Base-by-base conservation (phyloP, 2,797 vertebrate species). In the Lates japonicus region DNA sequence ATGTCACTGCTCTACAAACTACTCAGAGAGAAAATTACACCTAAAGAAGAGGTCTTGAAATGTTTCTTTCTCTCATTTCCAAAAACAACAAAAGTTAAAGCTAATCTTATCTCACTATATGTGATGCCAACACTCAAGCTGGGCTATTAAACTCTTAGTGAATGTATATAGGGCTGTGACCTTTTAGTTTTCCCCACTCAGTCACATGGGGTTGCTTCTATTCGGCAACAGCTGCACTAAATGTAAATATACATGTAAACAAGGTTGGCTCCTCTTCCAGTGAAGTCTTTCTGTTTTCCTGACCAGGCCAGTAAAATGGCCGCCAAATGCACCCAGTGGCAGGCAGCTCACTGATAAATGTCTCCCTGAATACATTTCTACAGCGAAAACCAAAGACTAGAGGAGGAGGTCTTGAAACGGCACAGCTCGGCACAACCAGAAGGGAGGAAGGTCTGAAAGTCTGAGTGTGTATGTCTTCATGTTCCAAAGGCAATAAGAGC, bases 201-300 rank as follows among this genome's bases (percentile, higher is more conserved):
- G 73, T 79, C 77, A 13, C 93, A 79, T 29, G 88, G 90, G 90
- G 75, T 84, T 81, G 82, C 83, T 86, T 79, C 73, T 73, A 78
- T 92, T 90, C 82, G n/a, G 61, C 85, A 84, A 90, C 91, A 92
- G 83, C 88, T 92, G 92, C 85, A 93, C 91, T 90, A 92, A 91
- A 94, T 93, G 93, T 93, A 92, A 94, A 94, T 94, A 87, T 93
- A 89, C 88, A 94, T 94, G 91, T 93, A 91, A 93, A 95, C 88
- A 89, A n/a, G n/a, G n/a, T n/a, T n/a, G n/a, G n/a, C n/a, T 88
- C 89, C 88, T 83, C 76, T 88, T 80, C 81, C 65, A 76, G 82
- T 85, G 60, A 86, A 78, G 79, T 48, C 82, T 71, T 85, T 85
- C 90, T 86, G 80, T 90, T 90, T 89, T 90, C 86, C 88, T 84